Evolutionary conservation across 1,140 invertebrate genomes (phyloP).

Genomic region (Caenorhabditis elegans): DNA sequence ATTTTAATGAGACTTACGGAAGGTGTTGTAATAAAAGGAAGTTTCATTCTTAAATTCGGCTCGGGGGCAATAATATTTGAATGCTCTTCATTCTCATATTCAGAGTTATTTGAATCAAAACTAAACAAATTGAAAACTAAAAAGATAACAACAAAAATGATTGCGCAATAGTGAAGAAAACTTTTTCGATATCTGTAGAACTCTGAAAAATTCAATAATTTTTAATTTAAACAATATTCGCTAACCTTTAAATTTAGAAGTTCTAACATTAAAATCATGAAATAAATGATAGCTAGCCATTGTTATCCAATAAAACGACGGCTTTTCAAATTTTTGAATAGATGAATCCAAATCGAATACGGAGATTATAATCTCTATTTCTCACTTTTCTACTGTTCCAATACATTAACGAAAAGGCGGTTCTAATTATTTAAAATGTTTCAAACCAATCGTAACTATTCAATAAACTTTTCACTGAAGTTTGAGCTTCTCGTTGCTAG

Average conservation of each 20-base stretch:
- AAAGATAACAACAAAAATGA: not conserved
- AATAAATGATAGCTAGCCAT: not conserved
- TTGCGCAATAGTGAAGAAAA: not conserved
- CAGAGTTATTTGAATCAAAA: not conserved
- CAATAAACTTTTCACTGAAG: no score
- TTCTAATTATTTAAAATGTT: not conserved
- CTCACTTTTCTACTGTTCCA: not conserved
- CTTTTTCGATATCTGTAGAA: not conserved
- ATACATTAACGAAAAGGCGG: not conserved
- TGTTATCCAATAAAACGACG: not conserved
- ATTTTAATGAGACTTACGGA: not conserved
- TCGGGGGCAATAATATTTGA: not conserved
- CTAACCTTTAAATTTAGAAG: not conserved
- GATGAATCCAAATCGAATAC: not conserved
- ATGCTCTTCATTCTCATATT: not conserved
- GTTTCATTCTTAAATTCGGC: not conserved
- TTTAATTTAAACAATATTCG: not conserved
- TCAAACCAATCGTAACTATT: no score
- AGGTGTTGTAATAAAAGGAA: not conserved
- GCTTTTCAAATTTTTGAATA: not conserved
- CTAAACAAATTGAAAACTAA: not conserved
- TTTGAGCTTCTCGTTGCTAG: no score
- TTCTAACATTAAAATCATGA: not conserved
- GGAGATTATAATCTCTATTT: not conserved
- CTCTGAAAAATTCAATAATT: not conserved